Percentiles rank a stretch among this genome's conserved stretches.
These are phyloP conservation scores for Cydia strobilella DNA, from an alignment of 1,140 invertebrate genomes.

Conservation along the genomic window DNA sequence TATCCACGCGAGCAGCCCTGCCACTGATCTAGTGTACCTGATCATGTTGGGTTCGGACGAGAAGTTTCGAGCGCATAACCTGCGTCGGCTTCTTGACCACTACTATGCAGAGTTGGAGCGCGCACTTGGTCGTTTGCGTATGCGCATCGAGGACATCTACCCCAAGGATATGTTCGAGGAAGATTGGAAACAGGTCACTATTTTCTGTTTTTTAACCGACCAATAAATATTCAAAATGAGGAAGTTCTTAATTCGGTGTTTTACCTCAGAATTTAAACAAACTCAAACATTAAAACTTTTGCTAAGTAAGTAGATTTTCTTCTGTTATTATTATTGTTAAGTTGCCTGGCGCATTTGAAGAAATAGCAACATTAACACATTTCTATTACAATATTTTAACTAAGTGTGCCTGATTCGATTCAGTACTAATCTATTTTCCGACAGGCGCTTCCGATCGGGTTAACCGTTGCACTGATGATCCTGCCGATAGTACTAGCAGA, in stretches of 20 bases:
- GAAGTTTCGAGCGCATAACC: constrained; percentile 60
- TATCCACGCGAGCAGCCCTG: constrained; percentile 73
- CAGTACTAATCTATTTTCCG: not conserved
- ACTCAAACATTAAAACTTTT: too few relatives aligned
- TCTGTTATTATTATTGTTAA: too few relatives aligned
- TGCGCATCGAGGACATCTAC: constrained; percentile 48
- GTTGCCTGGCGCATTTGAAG: too few relatives aligned
- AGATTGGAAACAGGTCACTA: constrained; percentile 5
- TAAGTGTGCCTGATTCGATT: too few relatives aligned
- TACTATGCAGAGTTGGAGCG: constrained; percentile 69
- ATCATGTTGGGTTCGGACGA: constrained; percentile 72
- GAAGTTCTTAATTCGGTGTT: too few relatives aligned
- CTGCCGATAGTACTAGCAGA: not conserved
- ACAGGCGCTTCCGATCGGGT: not conserved
- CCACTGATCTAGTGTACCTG: constrained; percentile 77
- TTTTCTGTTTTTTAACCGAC: not conserved
- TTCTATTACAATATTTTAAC: too few relatives aligned
- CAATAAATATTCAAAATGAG: too few relatives aligned
- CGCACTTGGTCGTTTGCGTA: constrained; percentile 43
- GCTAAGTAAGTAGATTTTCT: too few relatives aligned
- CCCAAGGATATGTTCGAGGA: constrained; percentile 36
- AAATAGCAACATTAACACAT: too few relatives aligned
- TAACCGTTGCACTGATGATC: not conserved
- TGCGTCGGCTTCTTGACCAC: constrained; percentile 61
- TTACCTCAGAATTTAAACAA: too few relatives aligned